Conservation (phyloP, 2,797 vertebrate species). For the Enoplosus armatus region DNA sequence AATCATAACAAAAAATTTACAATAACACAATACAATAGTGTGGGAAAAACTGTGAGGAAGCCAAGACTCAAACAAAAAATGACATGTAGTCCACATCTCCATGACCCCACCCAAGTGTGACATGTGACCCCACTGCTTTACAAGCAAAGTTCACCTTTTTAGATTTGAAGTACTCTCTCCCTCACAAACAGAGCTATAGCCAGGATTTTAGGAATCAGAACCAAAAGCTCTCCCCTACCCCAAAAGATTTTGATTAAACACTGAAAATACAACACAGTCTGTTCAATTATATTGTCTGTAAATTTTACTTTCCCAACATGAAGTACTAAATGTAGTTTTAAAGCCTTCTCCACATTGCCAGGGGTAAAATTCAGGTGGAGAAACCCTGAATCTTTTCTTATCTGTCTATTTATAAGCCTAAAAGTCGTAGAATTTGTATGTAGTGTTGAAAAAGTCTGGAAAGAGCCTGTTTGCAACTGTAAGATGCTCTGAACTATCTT, state of each 20-base stretch:
- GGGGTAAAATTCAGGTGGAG: not conserved
- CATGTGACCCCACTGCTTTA: not conserved
- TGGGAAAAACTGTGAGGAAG: not conserved
- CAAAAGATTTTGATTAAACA: not conserved
- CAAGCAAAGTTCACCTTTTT: not conserved
- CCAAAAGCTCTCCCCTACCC: not conserved
- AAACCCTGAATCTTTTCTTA: not conserved
- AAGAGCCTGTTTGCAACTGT: not conserved
- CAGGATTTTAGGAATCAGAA: not conserved
- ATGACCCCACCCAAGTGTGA: not conserved
- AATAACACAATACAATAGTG: too few species aligned
- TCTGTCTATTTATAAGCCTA: not conserved
- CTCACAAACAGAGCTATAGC: not conserved
- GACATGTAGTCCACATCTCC: not conserved
- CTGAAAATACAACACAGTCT: too few species aligned
- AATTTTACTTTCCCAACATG: not conserved
- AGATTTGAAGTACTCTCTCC: too few species aligned
- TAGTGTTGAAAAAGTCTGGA: not conserved
- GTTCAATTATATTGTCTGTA: not conserved
- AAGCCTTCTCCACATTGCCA: not conserved
- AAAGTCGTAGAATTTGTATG: not conserved
- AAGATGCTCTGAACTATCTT: not conserved
- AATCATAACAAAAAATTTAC: not conserved
- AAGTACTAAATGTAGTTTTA: not conserved
- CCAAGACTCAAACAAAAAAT: not conserved